Evolutionary conservation across 2,888 invertebrate genomes (phyloP), one percentile per base, ranked within the genome.

Genomic region (Formica aserva): DNA sequence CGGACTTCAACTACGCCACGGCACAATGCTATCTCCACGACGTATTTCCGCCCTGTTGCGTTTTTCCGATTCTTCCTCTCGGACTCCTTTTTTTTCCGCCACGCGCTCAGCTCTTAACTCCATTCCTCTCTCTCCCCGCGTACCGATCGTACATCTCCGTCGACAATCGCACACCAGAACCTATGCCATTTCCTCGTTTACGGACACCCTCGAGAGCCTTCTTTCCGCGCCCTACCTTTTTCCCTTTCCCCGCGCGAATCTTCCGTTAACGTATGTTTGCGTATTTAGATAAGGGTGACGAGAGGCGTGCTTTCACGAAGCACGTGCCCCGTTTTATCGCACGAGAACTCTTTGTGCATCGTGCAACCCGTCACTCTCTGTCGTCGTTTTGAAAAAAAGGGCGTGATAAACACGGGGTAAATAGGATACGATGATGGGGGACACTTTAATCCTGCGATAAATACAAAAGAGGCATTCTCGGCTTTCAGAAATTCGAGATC

Each of bases 1-100:
- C 86, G 85, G 78, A 81, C 89, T 90, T 87, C 86, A 66, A 86
- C 89, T 89, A 85, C 90, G 83, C 87, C 86, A 85, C 87, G 86
- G 88, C 87, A 88, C 88, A 87, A 88, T 89, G 85, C 88, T 89
- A 91, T 91, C 91, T 85, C 82, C 85, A 89, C 89, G 83, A 84
- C 86, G 88, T 89, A 90, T 90, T 91, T 91, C 90, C 89, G 89
- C 90, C 90, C 90, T 91, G 91, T 91, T 91, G 90, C 90, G 83
- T 90, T 89, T 90, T 90, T 87, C 89, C 89, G 82, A 86, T 86
- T 85, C 85, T 78, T 84, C 83, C 85, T 80, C 78, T 87, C 71
- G 82, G 83, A 87, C 88, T 85, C 55, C 57, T 32, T 82, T 85
- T 57, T 66, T 67, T 63, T 15, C 41, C 29, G 76, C 75, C 75